phyloP scores from a whole-genome alignment of 2,888 invertebrate genomes.

The Magallana nippona region DNA sequence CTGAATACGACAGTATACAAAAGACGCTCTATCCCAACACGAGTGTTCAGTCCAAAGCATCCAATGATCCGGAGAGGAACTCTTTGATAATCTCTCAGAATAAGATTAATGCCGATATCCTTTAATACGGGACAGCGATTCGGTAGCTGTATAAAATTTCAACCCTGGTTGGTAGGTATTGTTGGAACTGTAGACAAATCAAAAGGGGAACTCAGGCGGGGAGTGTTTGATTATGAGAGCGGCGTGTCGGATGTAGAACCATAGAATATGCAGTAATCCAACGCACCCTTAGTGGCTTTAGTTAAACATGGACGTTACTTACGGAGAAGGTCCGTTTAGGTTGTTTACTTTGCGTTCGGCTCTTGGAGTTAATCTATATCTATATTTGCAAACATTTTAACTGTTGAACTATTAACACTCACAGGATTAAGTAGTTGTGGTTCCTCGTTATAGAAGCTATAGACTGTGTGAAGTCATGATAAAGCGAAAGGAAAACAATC shows the following conservation, averaged over 20 bases:
- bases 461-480: slow-evolving; percentile 19
- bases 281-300: neutral
- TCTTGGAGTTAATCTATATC: neutral
- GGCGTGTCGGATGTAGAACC: neutral
- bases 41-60: neutral
- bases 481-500: slow-evolving; percentile 24
- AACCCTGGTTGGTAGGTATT: neutral
- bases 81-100: neutral
- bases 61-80: slow-evolving; percentile 12
- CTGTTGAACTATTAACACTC: neutral
- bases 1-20: neutral
- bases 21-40: neutral
- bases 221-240: slow-evolving; percentile 7
- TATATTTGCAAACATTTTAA: slow-evolving; percentile 7
- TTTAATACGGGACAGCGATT: neutral
- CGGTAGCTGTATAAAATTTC: slow-evolving; percentile 2
- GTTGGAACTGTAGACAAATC: neutral
- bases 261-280: slow-evolving; percentile 7
- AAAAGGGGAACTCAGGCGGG: slow-evolving; percentile 17
- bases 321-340: neutral
- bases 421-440: neutral
- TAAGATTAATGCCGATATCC: slow-evolving; percentile 15
- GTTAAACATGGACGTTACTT: neutral
- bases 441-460: neutral
- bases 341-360: neutral